Evolutionary conservation across 1,140 invertebrate species (phyloP).

Genomic region (Delia radicum): DNA sequence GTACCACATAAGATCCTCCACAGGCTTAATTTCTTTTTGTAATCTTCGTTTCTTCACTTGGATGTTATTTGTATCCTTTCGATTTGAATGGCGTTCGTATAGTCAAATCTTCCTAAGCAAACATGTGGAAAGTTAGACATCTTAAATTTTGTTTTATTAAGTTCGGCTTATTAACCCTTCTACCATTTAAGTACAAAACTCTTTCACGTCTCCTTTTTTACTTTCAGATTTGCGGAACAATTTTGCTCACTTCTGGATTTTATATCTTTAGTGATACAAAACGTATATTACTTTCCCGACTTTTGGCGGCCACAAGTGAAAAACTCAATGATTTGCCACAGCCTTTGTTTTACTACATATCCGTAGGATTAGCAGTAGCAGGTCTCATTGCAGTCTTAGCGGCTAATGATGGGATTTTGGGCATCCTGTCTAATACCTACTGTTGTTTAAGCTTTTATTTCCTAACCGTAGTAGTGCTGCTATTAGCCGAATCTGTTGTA

Average conservation of each 20-base stretch:
- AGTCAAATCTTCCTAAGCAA: too few species aligned
- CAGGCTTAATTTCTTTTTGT: too few species aligned
- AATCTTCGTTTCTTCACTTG: too few species aligned
- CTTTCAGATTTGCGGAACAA: slow-evolving; percentile 69
- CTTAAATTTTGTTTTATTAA: too few species aligned
- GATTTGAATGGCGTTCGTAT: too few species aligned
- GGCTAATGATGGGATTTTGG: slow-evolving; percentile 75
- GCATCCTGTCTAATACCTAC: slow-evolving; percentile 73
- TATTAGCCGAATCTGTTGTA: slow-evolving; percentile 70
- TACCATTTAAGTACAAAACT: too few species aligned
- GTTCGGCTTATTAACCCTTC: too few species aligned
- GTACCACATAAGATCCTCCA: too few species aligned
- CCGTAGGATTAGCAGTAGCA: slow-evolving; percentile 64
- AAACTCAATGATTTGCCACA: slow-evolving; percentile 60
- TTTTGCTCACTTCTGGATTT: slow-evolving; percentile 69
- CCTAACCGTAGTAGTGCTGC: slow-evolving; percentile 66
- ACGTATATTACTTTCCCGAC: slow-evolving; percentile 67
- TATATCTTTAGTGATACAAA: slow-evolving; percentile 69
- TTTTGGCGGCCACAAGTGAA: slow-evolving; percentile 62
- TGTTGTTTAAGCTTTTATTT: slow-evolving; percentile 74
- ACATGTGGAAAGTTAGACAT: too few species aligned
- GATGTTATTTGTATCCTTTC: too few species aligned
- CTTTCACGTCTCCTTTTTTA: background rate
- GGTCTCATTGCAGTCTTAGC: slow-evolving; percentile 68
- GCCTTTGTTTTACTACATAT: slow-evolving; percentile 73